These are phyloP conservation scores for Tenebrio molitor DNA, from an alignment of 1,140 invertebrate species.

Conservation along the genomic window DNA sequence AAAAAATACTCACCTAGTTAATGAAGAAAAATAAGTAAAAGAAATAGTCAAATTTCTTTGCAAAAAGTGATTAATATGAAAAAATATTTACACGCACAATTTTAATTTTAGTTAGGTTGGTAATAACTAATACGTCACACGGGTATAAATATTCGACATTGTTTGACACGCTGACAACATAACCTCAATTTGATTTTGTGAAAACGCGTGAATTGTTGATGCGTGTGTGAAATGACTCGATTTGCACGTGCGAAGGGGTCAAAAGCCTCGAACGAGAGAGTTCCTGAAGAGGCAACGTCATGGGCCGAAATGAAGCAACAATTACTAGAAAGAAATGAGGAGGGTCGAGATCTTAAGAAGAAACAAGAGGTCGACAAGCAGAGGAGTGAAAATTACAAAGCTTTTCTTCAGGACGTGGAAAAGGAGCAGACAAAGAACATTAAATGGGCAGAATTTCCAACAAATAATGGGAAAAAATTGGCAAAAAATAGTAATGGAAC, in stretches of 20 bases:
- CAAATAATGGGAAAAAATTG: conserved; percentile 37
- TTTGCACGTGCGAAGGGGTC: conserved; percentile 81
- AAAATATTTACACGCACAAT: too few species aligned
- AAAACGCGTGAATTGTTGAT: neutral
- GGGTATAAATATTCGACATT: too few species aligned
- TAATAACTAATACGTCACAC: too few species aligned
- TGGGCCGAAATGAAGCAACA: conserved; percentile 80
- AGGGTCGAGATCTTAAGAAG: conserved; percentile 66
- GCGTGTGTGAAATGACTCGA: conserved; percentile 73
- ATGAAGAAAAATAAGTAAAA: too few species aligned
- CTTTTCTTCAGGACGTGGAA: conserved; percentile 70
- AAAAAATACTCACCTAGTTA: too few species aligned
- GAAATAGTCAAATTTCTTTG: too few species aligned
- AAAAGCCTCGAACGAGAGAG: conserved; percentile 78
- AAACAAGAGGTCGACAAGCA: conserved; percentile 68
- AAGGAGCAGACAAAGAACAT: conserved; percentile 66
- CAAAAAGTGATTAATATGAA: too few species aligned
- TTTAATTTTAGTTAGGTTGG: neutral
- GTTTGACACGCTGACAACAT: conserved; percentile 21
- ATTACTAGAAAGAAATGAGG: conserved; percentile 67
- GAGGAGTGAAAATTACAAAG: conserved; percentile 70
- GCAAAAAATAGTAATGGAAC: conserved; percentile 55
- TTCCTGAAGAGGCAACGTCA: conserved; percentile 78
- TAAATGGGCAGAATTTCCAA: conserved; percentile 70
- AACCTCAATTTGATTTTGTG: too few species aligned